Conservation (phyloP, 2,888 invertebrate genomes). For the Drosophila algonquin region DNA sequence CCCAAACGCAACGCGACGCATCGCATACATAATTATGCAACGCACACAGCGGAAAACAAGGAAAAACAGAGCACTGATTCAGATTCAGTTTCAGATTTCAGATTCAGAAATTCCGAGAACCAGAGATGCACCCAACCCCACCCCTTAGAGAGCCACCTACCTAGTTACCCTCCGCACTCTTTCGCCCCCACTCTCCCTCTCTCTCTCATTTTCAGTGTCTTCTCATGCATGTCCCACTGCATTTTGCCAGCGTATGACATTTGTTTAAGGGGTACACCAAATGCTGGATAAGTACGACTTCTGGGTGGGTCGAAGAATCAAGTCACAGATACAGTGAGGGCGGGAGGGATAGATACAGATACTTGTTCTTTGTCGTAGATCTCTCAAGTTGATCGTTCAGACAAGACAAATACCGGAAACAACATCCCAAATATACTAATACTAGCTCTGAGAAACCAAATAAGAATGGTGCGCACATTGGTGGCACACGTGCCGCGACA, state of each 20-base stretch:
- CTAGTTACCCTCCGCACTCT: background rate
- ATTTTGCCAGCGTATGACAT: background rate
- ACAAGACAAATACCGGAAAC: too few species aligned
- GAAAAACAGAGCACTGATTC: conserved; percentile 6
- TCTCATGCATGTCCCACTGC: background rate
- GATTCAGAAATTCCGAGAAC: background rate
- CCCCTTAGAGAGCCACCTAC: background rate
- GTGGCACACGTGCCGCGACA: too few species aligned
- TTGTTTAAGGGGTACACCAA: background rate
- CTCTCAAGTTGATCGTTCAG: too few species aligned
- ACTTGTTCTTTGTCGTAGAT: too few species aligned
- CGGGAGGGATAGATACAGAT: too few species aligned
- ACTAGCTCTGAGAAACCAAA: too few species aligned
- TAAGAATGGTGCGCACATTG: too few species aligned
- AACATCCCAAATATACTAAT: too few species aligned
- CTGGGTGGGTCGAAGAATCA: too few species aligned
- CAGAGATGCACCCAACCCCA: background rate
- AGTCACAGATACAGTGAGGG: too few species aligned
- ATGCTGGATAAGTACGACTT: background rate
- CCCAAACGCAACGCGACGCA: conserved; percentile 50
- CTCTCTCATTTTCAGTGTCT: background rate
- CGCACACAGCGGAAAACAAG: conserved; percentile 28
- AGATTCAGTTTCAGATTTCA: too few species aligned
- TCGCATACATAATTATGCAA: conserved; percentile 70
- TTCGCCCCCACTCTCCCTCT: background rate